phyloP scores from a whole-genome alignment of 2,113 vertebrate species.

The Muscicapa adusta region DNA sequence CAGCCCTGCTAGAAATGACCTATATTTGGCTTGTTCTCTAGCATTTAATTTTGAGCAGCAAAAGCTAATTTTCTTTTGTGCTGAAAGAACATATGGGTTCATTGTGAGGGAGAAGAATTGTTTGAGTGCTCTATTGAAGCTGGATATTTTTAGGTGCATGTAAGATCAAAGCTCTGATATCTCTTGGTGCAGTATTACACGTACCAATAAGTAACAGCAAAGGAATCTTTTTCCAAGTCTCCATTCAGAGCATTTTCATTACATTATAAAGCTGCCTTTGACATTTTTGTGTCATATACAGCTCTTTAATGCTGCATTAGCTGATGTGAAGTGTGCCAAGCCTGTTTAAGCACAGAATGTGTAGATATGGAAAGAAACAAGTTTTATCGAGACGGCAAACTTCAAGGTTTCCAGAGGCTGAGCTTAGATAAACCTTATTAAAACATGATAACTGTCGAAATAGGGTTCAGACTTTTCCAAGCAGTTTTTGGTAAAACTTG shows the following conservation, averaged over 20 bases:
- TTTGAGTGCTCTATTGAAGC: constrained; percentile 60
- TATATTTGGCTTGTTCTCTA: constrained; percentile 42
- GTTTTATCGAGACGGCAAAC: constrained; percentile 22
- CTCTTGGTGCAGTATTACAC: constrained; percentile 63
- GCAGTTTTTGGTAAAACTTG: constrained; percentile 32
- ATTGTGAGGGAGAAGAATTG: constrained; percentile 48
- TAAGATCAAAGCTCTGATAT: constrained; percentile 63
- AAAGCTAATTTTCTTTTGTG: constrained; percentile 58
- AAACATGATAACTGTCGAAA: constrained; percentile 24
- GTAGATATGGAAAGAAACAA: constrained; percentile 28
- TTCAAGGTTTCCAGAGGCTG: constrained; percentile 51
- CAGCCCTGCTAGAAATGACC: constrained; percentile 3
- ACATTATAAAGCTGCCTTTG: constrained; percentile 50
- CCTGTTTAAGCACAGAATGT: background rate
- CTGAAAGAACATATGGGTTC: constrained; percentile 36
- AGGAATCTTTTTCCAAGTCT: constrained; percentile 51
- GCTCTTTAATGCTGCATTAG: constrained; percentile 23
- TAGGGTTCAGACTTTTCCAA: constrained; percentile 11
- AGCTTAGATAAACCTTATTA: constrained; percentile 51
- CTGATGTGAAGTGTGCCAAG: constrained; percentile 35
- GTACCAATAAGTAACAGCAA: constrained; percentile 38
- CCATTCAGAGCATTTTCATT: constrained; percentile 61
- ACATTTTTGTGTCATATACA: constrained; percentile 48
- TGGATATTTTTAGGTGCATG: constrained; percentile 48
- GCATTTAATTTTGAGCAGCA: constrained; percentile 47